Conservation (phyloP, 1,140 invertebrate genomes). For the Anthonomus grandis region DNA sequence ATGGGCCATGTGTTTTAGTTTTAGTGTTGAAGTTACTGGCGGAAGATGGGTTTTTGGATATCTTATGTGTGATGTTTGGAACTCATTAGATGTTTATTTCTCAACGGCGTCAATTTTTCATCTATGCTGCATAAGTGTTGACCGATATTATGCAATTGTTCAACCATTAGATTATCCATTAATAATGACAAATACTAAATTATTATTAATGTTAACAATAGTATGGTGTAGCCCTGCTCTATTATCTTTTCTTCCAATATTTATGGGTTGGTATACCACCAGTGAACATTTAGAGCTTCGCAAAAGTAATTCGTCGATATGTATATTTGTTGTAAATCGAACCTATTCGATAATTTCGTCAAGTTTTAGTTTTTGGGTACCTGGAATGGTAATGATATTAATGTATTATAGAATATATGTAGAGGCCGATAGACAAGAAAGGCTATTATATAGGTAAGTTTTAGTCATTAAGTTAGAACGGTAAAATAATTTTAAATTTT, state of each 20-base stretch:
- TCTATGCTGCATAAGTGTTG: slow-evolving; percentile 86
- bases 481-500: too few relatives aligned
- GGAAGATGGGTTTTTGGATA: slow-evolving; percentile 85
- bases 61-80: slow-evolving; percentile 93
- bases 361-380: slow-evolving; percentile 93
- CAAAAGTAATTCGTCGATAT: slow-evolving; percentile 69
- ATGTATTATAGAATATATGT: slow-evolving; percentile 92
- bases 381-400: slow-evolving; percentile 89
- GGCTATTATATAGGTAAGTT: slow-evolving; percentile 81
- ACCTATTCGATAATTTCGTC: slow-evolving; percentile 88
- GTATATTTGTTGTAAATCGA: slow-evolving; percentile 85
- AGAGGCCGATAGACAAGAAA: slow-evolving; percentile 88
- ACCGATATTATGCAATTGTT: slow-evolving; percentile 86
- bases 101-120: slow-evolving; percentile 90
- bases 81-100: slow-evolving; percentile 93
- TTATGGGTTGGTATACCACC: slow-evolving; percentile 90
- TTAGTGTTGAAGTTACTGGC: slow-evolving; percentile 77
- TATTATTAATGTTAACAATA: slow-evolving; percentile 74
- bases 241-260: slow-evolving; percentile 93
- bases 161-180: slow-evolving; percentile 84
- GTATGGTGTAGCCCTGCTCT: slow-evolving; percentile 91
- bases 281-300: slow-evolving; percentile 71
- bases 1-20: slow-evolving; percentile 93
- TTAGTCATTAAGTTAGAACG: too few relatives aligned
- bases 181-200: slow-evolving; percentile 76